Evolutionary conservation across 2,888 invertebrate genomes (phyloP), one percentile per base, ranked within the genome.

Genomic region (Junonia oenone): DNA sequence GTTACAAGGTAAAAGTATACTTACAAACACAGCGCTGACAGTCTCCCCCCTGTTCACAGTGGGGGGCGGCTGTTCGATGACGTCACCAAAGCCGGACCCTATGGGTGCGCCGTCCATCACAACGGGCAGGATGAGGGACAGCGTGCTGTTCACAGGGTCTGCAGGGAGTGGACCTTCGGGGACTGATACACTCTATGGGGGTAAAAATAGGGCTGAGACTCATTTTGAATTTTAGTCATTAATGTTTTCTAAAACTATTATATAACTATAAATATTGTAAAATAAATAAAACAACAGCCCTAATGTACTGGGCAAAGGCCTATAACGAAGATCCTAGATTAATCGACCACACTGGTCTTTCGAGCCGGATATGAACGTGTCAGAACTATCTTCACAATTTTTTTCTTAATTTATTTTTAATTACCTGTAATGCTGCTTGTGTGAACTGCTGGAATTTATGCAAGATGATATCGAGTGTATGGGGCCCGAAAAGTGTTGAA

Each of bases 401-500:
- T n/a, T n/a, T n/a, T n/a, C n/a, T n/a, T n/a, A n/a, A n/a, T n/a
- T n/a, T n/a, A n/a, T n/a, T n/a, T n/a, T n/a, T n/a, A n/a, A n/a
- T n/a, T n/a, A 87, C 89, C 73, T 87, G 78, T 11, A 93, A 76
- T 47, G 94, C 81, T 27, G 92, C 90, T n/a, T 71, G 75, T 0
- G 94, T 92, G 22, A 96, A 85, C 58, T 93, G 90, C 1, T 75
- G 78, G 71, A 94, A 96, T 56, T 94, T 92, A 58, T 94, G 90
- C 26, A 95, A 78, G 71, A 95, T 95, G 40, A 96, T 94, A n/a
- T 93, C 91, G 3, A 97, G 82, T 0, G 96, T 96, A 73, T 96
- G 91, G 0, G 96, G 97, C 0, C 97, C 97, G 72, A 91, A 97
- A 62, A 96, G 94, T 0, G 96, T 97, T 0, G 96, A 96, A 0